Base-by-base conservation (phyloP, 2,797 vertebrate species). In the Acomys russatus region DNA sequence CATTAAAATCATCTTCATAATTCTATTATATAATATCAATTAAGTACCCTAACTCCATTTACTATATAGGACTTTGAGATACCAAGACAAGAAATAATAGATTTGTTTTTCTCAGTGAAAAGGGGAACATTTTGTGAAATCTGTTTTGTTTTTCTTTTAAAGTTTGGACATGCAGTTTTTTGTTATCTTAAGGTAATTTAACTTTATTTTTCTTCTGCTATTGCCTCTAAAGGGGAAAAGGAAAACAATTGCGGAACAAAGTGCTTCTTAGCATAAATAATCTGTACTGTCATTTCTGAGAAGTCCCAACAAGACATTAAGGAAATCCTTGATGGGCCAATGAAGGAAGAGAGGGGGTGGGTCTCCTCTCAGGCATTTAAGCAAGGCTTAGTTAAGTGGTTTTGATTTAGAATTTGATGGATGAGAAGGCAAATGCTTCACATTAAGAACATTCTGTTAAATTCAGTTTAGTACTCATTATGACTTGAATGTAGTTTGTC, bases 171-270 rank as follows among this genome's bases (percentile, higher is more conserved):
- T 93, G 28, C 15, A 85, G 44, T 91, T 84, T 89, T 49, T 25
- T 22, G 61, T 71, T 88, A 86, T 95, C 82, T 94, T 94, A 95
- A 96, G 83, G 77, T 97, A 94, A 96, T 92, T 64, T 74, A 83
- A 84, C 49, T 94, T 93, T 90, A 90, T 66, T 88, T 93, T 92
- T 96, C 87, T 86, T 83, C 83, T 91, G 63, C 64, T 96, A 64
- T 90, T 94, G 22, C 86, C 73, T 94, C 74, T 91, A 82, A 95
- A 92, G 61, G 44, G 35, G 71, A 95, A 83, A 91, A 91, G 84
- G 79, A 94, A 95, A 96, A 95, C 38, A 94, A 74, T 38, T 68
- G 64, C 68, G 68, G 79, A 88, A 30, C 61, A 88, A 96, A 96
- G 76, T n/a, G 6, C 54, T 95, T 95, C 59, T 97, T 38, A n/a